Evolutionary conservation across 2,888 invertebrate species (phyloP), one percentile per base, ranked within the genome.

Genomic region (Thecophora atra): DNA sequence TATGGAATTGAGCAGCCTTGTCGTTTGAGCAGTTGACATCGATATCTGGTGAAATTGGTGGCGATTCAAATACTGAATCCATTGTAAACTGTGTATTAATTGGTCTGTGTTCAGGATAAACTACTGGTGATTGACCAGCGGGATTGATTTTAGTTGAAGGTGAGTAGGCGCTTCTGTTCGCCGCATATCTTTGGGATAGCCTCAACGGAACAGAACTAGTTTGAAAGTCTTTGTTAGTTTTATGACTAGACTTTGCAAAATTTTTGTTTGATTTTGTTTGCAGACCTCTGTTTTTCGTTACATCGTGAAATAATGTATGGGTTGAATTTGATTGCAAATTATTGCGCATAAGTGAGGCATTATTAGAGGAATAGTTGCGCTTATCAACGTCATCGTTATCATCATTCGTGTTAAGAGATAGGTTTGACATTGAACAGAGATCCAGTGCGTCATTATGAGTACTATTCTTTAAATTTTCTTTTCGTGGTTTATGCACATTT

Each of bases 391-490:
- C 79, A 56, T 21, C 5, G 21, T 8, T 26, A 13, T 56, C 56
- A n/a, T 56, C 11, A 83, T 51, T 4, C 82, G 58, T 24, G 11
- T 81, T 0, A 84, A 80, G 37, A 81, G 81, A 84, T 1, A 83
- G 78, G 76, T 81, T 82, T 15, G 84, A 84, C 24, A 84, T 77
- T 1, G 81, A 80, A 44, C 80, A 80, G 2, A 83, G 63, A n/a
- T 77, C 70, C 28, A 30, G 68, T 2, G 71, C 68, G 44, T 73
- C 62, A 1, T 64, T 69, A 28, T 76, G 72, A 1, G 30, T 37
- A 26, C 37, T 71, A 70, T 72, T 77, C n/a, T 81, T 80, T 30
- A 79, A 77, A 24, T 77, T 81, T n/a, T 77, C 74, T 51, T 78
- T 77, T 11, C 77, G 75, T 13, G 79, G 47, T 0, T 77, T 73